Conservation (phyloP, 37 sponge, comb jelly and placozoan genomes). For the Lycopodina hypogea region DNA sequence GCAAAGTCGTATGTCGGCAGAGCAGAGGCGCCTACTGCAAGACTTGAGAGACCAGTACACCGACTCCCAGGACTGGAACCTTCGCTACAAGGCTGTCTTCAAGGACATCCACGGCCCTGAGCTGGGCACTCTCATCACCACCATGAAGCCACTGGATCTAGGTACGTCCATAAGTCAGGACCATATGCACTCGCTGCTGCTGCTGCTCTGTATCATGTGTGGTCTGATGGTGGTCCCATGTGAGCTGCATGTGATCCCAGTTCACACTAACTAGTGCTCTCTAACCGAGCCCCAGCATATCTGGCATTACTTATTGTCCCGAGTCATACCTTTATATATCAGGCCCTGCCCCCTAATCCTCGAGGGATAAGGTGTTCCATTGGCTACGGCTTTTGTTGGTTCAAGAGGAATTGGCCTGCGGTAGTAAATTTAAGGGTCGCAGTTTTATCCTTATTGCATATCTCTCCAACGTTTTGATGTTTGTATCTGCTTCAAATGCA, state of each 20-base stretch:
- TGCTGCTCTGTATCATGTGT: background rate
- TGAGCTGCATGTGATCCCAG: background rate
- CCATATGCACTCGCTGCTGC: too few species aligned
- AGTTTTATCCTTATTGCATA: too few species aligned
- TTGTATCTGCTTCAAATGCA: too few species aligned
- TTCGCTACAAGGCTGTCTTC: slow-evolving; percentile 52
- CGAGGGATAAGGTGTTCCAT: too few species aligned
- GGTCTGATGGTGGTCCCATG: slow-evolving; percentile 1
- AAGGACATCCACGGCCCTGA: slow-evolving; percentile 37
- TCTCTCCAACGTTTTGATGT: too few species aligned
- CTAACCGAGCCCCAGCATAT: background rate
- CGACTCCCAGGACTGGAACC: slow-evolving; percentile 56
- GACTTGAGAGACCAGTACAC: slow-evolving; percentile 39
- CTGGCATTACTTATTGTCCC: background rate
- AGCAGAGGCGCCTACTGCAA: slow-evolving; percentile 45
- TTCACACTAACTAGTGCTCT: too few species aligned
- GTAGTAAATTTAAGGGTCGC: too few species aligned
- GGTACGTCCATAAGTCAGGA: slow-evolving; percentile 21
- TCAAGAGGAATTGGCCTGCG: too few species aligned
- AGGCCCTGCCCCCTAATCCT: too few species aligned
- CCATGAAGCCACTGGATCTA: slow-evolving; percentile 45
- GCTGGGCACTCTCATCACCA: slow-evolving; percentile 36
- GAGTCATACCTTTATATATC: too few species aligned
- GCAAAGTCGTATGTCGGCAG: slow-evolving; percentile 53
- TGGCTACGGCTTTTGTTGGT: too few species aligned